Percentiles rank a stretch among this genome's conserved stretches.
phyloP scores from a whole-genome alignment of 2,888 invertebrate species.

The Rhagonycha lutea region DNA sequence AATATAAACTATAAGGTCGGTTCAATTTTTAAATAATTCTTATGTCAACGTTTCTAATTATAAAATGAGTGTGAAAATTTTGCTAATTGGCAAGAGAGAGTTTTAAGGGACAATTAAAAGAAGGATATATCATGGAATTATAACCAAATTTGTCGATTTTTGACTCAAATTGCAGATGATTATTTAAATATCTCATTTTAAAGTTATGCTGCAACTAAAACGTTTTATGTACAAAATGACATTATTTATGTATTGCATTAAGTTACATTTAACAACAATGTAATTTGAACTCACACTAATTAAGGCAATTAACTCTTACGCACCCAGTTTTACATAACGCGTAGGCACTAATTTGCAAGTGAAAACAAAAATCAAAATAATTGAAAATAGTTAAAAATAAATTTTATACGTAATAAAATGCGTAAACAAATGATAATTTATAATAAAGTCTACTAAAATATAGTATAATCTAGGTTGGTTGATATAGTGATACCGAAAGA shows the following conservation, averaged over 20 bases:
- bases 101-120: background rate
- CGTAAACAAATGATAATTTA: background rate
- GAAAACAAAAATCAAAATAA: background rate
- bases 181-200: background rate
- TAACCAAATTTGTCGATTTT: background rate
- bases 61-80: background rate
- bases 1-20: background rate
- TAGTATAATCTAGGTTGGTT: no score
- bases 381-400: background rate
- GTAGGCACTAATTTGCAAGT: background rate
- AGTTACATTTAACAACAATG: no score
- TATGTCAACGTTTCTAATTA: background rate
- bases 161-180: background rate
- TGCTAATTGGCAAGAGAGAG: background rate
- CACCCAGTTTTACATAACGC: background rate
- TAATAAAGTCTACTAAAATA: no score
- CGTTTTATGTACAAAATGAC: background rate
- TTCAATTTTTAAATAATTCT: background rate
- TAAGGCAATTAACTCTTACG: background rate
- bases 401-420: background rate
- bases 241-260: background rate
- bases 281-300: background rate
- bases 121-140: background rate
- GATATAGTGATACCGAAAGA: no score
- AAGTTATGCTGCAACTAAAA: background rate